These are phyloP conservation scores for Labroides dimidiatus DNA, from an alignment of 2,797 vertebrate genomes.

Conservation along the genomic window DNA sequence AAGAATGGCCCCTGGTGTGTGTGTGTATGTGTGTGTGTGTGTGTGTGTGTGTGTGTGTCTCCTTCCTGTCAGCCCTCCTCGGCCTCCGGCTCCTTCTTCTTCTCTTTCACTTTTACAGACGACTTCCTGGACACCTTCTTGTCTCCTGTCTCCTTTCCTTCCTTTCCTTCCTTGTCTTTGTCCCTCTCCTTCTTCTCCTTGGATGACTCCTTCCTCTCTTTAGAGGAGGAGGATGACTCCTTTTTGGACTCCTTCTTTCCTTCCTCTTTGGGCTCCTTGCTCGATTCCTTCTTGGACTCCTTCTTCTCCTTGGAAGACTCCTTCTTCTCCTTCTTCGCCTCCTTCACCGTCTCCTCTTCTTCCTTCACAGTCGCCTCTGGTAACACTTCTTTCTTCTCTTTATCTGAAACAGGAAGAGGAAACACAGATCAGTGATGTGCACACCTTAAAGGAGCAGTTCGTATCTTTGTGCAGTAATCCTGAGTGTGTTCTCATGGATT, in stretches of 20 bases:
- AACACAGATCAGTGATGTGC: background rate
- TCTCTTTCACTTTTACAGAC: conserved; percentile 79
- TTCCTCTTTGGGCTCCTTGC: conserved; percentile 68
- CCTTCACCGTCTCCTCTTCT: conserved; percentile 61
- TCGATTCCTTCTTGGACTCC: conserved; percentile 67
- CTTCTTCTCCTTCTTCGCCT: conserved; percentile 67
- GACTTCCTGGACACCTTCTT: conserved; percentile 73
- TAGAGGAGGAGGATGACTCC: conserved; percentile 64
- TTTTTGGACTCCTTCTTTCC: conserved; percentile 67
- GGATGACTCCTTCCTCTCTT: conserved; percentile 68
- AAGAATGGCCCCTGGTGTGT: conserved; percentile 8
- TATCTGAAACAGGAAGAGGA: conserved; percentile 53
- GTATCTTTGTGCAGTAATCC: too few relatives aligned
- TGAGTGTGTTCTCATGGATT: too few relatives aligned
- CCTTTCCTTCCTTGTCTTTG: conserved; percentile 64
- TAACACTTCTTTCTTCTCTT: conserved; percentile 64
- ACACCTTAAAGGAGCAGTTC: too few relatives aligned
- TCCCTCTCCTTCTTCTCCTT: conserved; percentile 76
- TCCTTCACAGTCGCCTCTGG: conserved; percentile 51
- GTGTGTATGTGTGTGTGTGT: conserved; percentile 10
- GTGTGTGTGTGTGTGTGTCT: conserved; percentile 1
- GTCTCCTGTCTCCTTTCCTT: conserved; percentile 60
- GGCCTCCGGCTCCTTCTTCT: conserved; percentile 78
- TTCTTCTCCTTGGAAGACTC: conserved; percentile 71
- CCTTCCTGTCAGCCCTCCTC: conserved; percentile 67